These are phyloP conservation scores for Pteria penguin DNA, from an alignment of 2,888 invertebrate genomes.

Conservation along the genomic window DNA sequence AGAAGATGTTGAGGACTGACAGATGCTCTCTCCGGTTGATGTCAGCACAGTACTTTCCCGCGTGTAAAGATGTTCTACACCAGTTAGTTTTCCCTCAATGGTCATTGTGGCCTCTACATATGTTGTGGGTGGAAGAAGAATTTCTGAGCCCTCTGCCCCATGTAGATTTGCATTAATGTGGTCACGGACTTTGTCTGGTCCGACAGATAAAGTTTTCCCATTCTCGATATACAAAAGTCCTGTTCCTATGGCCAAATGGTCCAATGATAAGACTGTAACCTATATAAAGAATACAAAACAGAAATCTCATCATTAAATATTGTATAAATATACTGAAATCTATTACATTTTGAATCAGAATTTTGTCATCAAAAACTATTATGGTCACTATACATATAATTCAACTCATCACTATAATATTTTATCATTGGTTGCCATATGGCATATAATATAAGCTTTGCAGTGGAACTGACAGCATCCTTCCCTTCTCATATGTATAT, in stretches of 20 bases:
- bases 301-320: background rate
- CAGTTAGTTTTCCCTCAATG: conserved; percentile 50
- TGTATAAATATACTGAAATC: background rate
- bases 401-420: no score
- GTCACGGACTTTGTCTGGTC: conserved; percentile 41
- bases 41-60: conserved; percentile 47
- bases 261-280: conserved; percentile 36
- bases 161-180: conserved; percentile 54
- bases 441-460: no score
- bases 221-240: conserved; percentile 51
- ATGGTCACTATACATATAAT: no score
- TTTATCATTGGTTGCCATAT: no score
- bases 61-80: conserved; percentile 59
- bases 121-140: conserved; percentile 49
- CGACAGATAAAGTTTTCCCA: conserved; percentile 45
- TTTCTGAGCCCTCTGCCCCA: conserved; percentile 33
- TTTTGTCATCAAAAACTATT: no score
- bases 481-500: no score
- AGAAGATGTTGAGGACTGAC: conserved; percentile 24
- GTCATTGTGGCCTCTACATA: conserved; percentile 54
- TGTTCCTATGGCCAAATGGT: conserved; percentile 54
- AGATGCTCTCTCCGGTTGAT: conserved; percentile 51
- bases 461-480: no score
- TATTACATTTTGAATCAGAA: no score
- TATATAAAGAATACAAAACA: conserved; percentile 18